These are phyloP conservation scores for Cancer borealis DNA, from an alignment of 2,888 invertebrate species.

Conservation along the genomic window DNA sequence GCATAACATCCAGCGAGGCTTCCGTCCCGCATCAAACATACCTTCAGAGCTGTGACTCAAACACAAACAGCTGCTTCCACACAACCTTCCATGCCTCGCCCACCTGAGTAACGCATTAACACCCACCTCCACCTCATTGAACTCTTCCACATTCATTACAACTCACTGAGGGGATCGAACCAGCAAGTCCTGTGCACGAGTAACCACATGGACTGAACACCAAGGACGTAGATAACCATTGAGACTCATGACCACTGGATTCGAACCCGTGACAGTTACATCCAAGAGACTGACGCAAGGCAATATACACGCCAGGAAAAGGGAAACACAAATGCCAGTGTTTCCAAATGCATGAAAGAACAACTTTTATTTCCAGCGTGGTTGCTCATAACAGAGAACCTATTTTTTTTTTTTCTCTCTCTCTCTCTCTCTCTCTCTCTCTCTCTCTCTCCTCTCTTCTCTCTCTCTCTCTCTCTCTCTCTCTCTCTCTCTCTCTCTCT, in stretches of 20 bases:
- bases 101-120: background rate
- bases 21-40: background rate
- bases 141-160: background rate
- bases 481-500: background rate
- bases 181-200: background rate
- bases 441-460: constrained; percentile 32
- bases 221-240: too few species aligned
- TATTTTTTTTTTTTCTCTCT: background rate
- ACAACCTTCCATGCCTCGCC: background rate
- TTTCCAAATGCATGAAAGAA: background rate
- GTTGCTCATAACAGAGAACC: background rate
- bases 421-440: constrained; percentile 32
- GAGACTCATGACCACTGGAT: background rate
- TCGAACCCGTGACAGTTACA: background rate
- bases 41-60: background rate
- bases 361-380: constrained; percentile 6
- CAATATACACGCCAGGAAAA: background rate
- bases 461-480: constrained; percentile 32
- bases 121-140: background rate
- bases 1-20: background rate
- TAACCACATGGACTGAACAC: too few species aligned
- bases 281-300: background rate
- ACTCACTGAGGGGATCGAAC: background rate
- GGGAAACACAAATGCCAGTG: background rate
- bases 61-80: background rate